Evolutionary conservation across 2,888 invertebrate species (phyloP), one percentile per base, ranked within the genome.

Genomic region (Cheilosia scutellata): DNA sequence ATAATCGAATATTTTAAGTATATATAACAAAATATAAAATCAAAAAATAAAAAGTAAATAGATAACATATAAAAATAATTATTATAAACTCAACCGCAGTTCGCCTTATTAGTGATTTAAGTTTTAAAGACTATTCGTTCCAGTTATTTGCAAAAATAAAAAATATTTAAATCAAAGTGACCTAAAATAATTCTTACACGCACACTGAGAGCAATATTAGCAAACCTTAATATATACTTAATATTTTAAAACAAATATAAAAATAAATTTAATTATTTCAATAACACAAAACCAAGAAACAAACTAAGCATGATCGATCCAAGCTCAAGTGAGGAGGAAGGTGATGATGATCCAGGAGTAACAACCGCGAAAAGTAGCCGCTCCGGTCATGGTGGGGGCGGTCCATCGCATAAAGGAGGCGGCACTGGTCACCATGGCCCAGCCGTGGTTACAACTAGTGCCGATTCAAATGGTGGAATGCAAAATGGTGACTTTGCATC

Each of bases 311-410:
- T 98, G 98, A 97, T 98, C 92, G 98, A 98, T 92, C 98, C 98
- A 88, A 98, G 98, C 93, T 98, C 98, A 89, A 98, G 98, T 87
- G 98, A 98, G 93, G 98, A 98, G 93, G 98, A 98, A 92, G 97
- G 96, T 89, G 98, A 98, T 89, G 98, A 97, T 93, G 98, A 98
- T 93, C 96, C 95, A 93, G 93, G 94, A 93, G 90, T 94, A 89
- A 89, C 91, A 89, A 90, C 92, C 82, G 88, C 90, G 87, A 89
- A 91, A 88, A 89, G 91, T 89, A 89, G 90, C 90, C 89, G 90
- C n/a, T 71, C 92, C 90, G 87, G 91, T 33, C 80, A 87, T 37
- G 75, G 47, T 29, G 86, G 55, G 5, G 58, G 55, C 20, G 87
- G 68, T 27, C 33, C 65, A 31, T 62, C 87, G 29, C 77, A 71